These are phyloP conservation scores for Gouania willdenowi DNA, from an alignment of 2,797 vertebrate genomes.

Conservation along the genomic window DNA sequence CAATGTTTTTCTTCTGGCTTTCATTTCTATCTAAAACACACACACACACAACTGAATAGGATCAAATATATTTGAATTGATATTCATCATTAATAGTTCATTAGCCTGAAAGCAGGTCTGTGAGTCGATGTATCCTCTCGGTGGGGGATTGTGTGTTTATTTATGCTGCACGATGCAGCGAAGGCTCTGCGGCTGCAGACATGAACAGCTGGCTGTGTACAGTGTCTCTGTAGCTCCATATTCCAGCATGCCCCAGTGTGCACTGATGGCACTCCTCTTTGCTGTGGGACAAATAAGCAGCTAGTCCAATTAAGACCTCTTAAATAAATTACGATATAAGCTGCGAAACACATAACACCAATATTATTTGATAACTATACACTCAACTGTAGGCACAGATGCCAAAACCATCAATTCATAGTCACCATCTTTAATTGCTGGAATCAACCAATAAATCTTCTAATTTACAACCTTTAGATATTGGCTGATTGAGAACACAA, in stretches of 20 bases:
- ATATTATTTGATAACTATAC: slow-evolving; percentile 56
- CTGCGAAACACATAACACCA: slow-evolving; percentile 59
- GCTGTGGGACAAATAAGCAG: slow-evolving; percentile 71
- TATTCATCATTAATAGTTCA: slow-evolving; percentile 71
- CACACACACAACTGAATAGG: slow-evolving; percentile 23
- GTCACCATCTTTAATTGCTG: slow-evolving; percentile 7
- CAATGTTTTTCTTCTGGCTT: slow-evolving; percentile 24
- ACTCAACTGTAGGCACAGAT: slow-evolving; percentile 27
- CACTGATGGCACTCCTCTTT: slow-evolving; percentile 51
- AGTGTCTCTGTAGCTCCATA: slow-evolving; percentile 51
- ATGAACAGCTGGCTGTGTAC: slow-evolving; percentile 69
- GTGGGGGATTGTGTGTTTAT: slow-evolving; percentile 63
- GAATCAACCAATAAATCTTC: slow-evolving; percentile 34
- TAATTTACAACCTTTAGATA: slow-evolving; percentile 31
- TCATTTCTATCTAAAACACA: background rate
- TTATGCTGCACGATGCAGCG: slow-evolving; percentile 52
- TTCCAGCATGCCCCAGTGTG: slow-evolving; percentile 58
- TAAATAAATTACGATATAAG: slow-evolving; percentile 71
- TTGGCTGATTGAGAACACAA: slow-evolving; percentile 24
- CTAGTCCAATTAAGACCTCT: slow-evolving; percentile 73
- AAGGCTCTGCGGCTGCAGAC: slow-evolving; percentile 51
- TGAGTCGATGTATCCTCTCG: slow-evolving; percentile 55
- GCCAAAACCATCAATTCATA: slow-evolving; percentile 9
- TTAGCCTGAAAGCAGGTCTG: slow-evolving; percentile 66
- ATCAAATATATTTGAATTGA: slow-evolving; percentile 59